Conservation (phyloP, 2,113 vertebrate species). For the Rhynchomys soricoides region DNA sequence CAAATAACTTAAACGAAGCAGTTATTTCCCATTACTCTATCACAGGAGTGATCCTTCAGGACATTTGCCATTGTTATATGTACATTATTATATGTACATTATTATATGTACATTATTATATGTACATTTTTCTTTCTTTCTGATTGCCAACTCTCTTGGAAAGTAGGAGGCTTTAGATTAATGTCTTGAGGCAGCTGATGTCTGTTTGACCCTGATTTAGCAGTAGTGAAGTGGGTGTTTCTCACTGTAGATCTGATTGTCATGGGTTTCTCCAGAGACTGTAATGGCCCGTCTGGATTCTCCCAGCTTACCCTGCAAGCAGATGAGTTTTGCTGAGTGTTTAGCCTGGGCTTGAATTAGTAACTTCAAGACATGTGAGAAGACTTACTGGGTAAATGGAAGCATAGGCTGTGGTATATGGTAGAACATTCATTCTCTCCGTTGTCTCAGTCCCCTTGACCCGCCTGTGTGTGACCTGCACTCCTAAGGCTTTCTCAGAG, state of each 20-base stretch:
- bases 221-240: slow-evolving; percentile 21
- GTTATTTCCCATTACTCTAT: slow-evolving; percentile 36
- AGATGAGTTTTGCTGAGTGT: background rate
- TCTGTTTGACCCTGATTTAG: slow-evolving; percentile 56
- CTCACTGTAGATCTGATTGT: slow-evolving; percentile 21
- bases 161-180: slow-evolving; percentile 41
- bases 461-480: background rate
- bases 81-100: slow-evolving; percentile 35
- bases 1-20: slow-evolving; percentile 60
- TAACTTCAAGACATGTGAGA: background rate
- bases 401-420: background rate
- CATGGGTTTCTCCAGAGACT: background rate
- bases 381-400: background rate
- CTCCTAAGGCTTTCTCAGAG: background rate
- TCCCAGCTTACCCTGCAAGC: background rate
- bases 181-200: slow-evolving; percentile 43
- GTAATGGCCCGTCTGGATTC: background rate
- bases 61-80: slow-evolving; percentile 18
- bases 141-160: slow-evolving; percentile 58
- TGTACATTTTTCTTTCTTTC: slow-evolving; percentile 40
- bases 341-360: background rate
- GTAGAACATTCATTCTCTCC: background rate
- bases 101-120: background rate
- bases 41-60: slow-evolving; percentile 6
- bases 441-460: background rate